Evolutionary conservation across 2,888 invertebrate species (phyloP).

Genomic region (Lasioglossum lativentre): DNA sequence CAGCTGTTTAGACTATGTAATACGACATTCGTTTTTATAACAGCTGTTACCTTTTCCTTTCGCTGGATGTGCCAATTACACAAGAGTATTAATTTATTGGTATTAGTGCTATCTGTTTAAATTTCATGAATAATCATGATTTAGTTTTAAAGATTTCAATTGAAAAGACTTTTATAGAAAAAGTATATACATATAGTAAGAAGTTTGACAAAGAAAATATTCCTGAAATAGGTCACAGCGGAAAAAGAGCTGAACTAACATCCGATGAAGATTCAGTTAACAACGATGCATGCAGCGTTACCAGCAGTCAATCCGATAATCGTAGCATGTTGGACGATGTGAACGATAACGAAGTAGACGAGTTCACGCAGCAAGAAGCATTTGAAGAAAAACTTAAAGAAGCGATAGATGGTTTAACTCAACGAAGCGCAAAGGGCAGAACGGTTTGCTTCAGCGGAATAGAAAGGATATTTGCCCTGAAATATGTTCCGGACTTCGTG

Average conservation of each 20-base stretch:
- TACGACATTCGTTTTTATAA: slow-evolving; percentile 65
- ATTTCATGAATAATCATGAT: not conserved
- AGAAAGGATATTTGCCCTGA: slow-evolving; percentile 91
- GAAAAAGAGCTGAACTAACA: slow-evolving; percentile 87
- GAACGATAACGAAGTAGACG: slow-evolving; percentile 86
- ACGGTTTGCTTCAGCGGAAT: slow-evolving; percentile 90
- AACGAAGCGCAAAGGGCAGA: slow-evolving; percentile 94
- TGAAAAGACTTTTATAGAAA: too few species aligned
- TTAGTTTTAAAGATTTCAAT: not conserved
- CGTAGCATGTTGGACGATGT: slow-evolving; percentile 88
- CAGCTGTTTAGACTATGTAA: slow-evolving; percentile 70
- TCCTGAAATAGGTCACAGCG: slow-evolving; percentile 74
- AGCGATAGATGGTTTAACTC: slow-evolving; percentile 94
- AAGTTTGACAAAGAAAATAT: not conserved
- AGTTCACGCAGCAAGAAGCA: slow-evolving; percentile 88
- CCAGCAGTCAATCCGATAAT: slow-evolving; percentile 92
- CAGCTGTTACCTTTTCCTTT: slow-evolving; percentile 37
- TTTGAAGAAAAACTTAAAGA: slow-evolving; percentile 96
- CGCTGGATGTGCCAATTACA: not conserved
- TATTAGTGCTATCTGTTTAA: not conserved
- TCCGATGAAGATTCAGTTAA: slow-evolving; percentile 91
- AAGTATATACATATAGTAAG: not conserved
- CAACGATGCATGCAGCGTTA: slow-evolving; percentile 92
- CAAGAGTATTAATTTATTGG: not conserved
- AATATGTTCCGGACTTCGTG: slow-evolving; percentile 91